Conservation (phyloP, 2,888 invertebrate genomes). For the Synanthedon vespiformis region DNA sequence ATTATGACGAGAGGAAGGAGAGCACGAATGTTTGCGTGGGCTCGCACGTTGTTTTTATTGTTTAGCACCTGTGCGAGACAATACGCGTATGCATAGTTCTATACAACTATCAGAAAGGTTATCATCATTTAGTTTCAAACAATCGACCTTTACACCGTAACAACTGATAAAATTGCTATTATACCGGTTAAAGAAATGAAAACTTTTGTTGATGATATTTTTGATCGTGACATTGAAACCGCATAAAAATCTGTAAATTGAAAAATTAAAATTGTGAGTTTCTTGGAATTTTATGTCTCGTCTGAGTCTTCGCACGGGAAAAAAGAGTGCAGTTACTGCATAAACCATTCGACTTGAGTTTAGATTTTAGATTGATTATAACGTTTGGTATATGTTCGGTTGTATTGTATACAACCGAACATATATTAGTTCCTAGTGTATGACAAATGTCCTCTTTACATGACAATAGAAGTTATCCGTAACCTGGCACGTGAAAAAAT, state of each 20-base stretch:
- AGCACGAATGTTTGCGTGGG: slow-evolving; percentile 34
- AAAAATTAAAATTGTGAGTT: too few species aligned
- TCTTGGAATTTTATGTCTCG: background rate
- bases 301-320: background rate
- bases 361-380: background rate
- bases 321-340: too few species aligned
- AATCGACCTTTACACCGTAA: background rate
- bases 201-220: too few species aligned
- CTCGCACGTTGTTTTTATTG: slow-evolving; percentile 22
- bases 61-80: slow-evolving; percentile 23
- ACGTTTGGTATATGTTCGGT: background rate
- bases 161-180: too few species aligned
- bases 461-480: slow-evolving; percentile 35
- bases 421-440: slow-evolving; percentile 22
- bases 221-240: too few species aligned
- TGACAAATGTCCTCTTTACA: slow-evolving; percentile 46
- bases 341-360: too few species aligned
- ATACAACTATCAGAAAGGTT: slow-evolving; percentile 29
- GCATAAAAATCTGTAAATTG: too few species aligned
- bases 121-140: slow-evolving; percentile 16
- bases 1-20: slow-evolving; percentile 20
- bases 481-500: slow-evolving; percentile 23
- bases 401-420: too few species aligned
- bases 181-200: too few species aligned
- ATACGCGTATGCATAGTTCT: slow-evolving; percentile 8